Percentiles rank a stretch among this genome's conserved stretches.
phyloP scores from a whole-genome alignment of 2,113 vertebrate species.

The Clarias macrocephalus region DNA sequence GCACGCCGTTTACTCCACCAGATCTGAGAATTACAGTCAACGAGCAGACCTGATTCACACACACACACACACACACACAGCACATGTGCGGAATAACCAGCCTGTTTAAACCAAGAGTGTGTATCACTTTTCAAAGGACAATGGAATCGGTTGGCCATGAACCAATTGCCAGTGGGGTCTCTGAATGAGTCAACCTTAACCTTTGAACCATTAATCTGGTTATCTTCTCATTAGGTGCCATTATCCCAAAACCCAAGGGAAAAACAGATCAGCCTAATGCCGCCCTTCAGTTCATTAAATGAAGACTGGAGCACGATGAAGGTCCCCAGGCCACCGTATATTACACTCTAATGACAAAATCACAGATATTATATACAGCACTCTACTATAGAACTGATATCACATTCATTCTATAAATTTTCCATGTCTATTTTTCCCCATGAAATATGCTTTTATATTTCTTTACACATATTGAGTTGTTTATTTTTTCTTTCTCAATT shows the following conservation, averaged over 20 bases:
- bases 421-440: background rate
- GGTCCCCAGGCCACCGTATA: background rate
- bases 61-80: background rate
- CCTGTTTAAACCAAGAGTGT: conserved; percentile 39
- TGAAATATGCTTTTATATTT: background rate
- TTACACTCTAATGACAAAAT: background rate
- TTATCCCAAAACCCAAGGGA: conserved; percentile 50
- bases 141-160: conserved; percentile 37
- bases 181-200: conserved; percentile 45
- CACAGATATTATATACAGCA: background rate
- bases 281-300: conserved; percentile 34
- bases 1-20: background rate
- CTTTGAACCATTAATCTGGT: conserved; percentile 64
- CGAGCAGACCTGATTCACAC: background rate
- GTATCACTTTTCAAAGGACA: conserved; percentile 45
- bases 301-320: background rate
- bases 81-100: conserved; percentile 4
- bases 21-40: background rate
- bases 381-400: background rate
- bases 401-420: background rate
- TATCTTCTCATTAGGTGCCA: conserved; percentile 55
- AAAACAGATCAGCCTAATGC: background rate
- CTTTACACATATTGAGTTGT: background rate
- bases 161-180: conserved; percentile 46
- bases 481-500: background rate